Evolutionary conservation across 2,113 vertebrate genomes (phyloP).

Genomic region (Phrynosoma blainvillii): DNA sequence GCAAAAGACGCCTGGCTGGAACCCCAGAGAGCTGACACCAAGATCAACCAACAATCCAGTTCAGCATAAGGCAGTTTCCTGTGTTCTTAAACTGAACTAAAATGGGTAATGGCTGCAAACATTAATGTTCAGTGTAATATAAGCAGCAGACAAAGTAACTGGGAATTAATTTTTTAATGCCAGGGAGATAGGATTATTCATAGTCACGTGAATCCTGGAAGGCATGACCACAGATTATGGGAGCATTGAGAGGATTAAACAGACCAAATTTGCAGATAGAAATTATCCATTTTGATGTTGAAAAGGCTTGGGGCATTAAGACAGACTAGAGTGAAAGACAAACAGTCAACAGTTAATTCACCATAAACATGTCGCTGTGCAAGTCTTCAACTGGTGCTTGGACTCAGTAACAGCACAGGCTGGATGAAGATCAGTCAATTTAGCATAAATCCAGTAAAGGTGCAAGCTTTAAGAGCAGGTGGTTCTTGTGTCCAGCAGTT

Average conservation of each 20-base stretch:
- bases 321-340: neutral
- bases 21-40: neutral
- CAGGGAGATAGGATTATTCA: neutral
- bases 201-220: neutral
- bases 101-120: neutral
- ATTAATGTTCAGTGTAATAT: neutral
- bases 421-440: neutral
- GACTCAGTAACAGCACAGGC: neutral
- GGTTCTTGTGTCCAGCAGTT: neutral
- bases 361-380: too few species aligned
- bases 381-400: neutral
- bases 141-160: neutral
- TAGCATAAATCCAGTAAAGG: neutral
- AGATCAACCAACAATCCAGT: neutral
- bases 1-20: neutral
- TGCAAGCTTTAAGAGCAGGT: neutral
- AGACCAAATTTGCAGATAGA: neutral
- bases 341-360: neutral
- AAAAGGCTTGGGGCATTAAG: neutral
- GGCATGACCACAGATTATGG: neutral
- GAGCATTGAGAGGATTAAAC: neutral
- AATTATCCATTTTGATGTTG: neutral
- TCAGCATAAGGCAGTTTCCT: neutral
- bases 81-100: neutral
- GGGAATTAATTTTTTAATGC: too few species aligned